Base-by-base conservation (phyloP, 2,113 vertebrate species). In the Seriola aureovittata region DNA sequence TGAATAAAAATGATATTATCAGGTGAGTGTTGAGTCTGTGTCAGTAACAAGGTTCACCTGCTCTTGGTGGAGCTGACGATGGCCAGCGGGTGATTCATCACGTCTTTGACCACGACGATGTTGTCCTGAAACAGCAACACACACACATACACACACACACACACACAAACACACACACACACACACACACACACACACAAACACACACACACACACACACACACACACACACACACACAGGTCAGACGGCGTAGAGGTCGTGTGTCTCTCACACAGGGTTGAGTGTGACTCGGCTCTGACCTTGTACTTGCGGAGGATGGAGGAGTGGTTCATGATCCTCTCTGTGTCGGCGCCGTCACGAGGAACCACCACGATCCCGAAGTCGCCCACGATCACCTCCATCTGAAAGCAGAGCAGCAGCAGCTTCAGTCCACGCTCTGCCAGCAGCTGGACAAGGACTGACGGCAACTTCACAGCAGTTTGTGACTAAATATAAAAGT, bases 371-470 rank as follows among this genome's bases (percentile, higher is more conserved):
- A 99, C 98, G 0, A 99, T 99, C 57, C 98, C 98, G 0, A 99
- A 99, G 80, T 99, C 98, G 1, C 98, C 98, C 0, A 99, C 97
- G 0, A 99, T 99, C 90, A 99, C 97, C 82, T 99, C 97, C 98
- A 99, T 98, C 98, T 99, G 89, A 64, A 86, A 93, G 25, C 59
- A 85, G 10, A 16, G 17, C 42, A 44, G 7, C 40, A 42, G 4
- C 34, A 36, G 4, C 34, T 5, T 36, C 34, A 36, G 34, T 36
- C 34, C 4, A 36, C 34, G 6, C 34, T 36, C 4, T 5, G 34
- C 4, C 4, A 36, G 4, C 34, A 36, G 34, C 29, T 29, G 2
- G 2, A 29, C 29, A 29, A 29, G 2, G 29, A 29, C 29, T 29
- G 29, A 29, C 29, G 29, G 2, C 29, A 2, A 29, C 29, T 29